Percentiles rank a stretch among this genome's conserved stretches.
Conservation (phyloP, 2,113 vertebrate species). For the Pseudonaja textilis region DNA sequence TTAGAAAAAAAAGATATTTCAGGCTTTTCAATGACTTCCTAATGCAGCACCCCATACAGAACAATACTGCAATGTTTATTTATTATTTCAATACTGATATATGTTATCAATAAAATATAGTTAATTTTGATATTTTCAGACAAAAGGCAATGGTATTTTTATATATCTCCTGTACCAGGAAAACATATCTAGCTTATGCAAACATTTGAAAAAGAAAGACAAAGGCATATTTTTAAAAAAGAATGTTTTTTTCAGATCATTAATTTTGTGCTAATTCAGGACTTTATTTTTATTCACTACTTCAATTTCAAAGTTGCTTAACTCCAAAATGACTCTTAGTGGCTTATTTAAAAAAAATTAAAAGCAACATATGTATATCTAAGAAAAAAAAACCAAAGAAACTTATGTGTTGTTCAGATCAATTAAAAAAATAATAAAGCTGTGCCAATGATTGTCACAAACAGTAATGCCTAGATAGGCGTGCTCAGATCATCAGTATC, state of each 20-base stretch:
- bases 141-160: background rate
- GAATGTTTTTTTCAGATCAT: constrained; percentile 17
- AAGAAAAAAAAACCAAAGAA: background rate
- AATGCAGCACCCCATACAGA: background rate
- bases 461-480: background rate
- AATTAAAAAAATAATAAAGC: background rate
- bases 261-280: background rate
- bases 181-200: background rate
- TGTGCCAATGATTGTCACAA: background rate
- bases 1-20: background rate
- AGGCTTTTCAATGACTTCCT: background rate
- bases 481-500: constrained; percentile 7
- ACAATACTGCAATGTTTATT: background rate
- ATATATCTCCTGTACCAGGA: background rate
- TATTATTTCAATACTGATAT: background rate
- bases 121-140: background rate
- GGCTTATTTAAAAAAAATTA: background rate
- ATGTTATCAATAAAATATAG: background rate
- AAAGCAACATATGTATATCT: background rate
- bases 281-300: background rate
- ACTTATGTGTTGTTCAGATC: background rate
- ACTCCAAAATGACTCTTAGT: background rate
- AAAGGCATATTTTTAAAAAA: background rate
- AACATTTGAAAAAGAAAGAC: constrained; percentile 39
- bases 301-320: background rate